phyloP scores from a whole-genome alignment of 2,797 vertebrate species.

The Esox lucius region DNA sequence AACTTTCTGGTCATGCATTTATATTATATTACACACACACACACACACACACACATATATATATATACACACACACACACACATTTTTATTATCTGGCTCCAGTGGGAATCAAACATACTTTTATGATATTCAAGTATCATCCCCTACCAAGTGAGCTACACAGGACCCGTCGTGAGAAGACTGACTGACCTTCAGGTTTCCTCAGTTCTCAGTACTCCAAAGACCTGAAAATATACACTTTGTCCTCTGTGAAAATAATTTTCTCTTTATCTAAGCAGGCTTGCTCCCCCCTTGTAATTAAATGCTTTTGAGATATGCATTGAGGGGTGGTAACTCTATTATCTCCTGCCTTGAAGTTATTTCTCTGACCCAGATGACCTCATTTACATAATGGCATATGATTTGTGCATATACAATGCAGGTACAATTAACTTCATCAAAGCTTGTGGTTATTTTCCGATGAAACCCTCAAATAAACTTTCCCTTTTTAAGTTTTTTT shows the following conservation, averaged over 20 bases:
- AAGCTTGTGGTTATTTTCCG: slow-evolving; percentile 15
- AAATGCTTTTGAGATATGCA: slow-evolving; percentile 41
- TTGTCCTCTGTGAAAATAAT: slow-evolving; percentile 38
- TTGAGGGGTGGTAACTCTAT: slow-evolving; percentile 32
- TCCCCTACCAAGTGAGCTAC: neutral
- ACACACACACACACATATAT: neutral
- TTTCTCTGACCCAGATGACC: slow-evolving; percentile 39
- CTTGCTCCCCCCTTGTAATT: slow-evolving; percentile 50
- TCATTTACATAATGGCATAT: slow-evolving; percentile 47
- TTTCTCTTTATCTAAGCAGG: slow-evolving; percentile 44
- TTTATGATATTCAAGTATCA: neutral
- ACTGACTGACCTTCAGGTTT: slow-evolving; percentile 13
- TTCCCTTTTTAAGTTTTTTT: neutral
- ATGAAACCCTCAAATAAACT: neutral
- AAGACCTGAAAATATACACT: slow-evolving; percentile 4
- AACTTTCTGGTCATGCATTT: neutral
- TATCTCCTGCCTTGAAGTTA: slow-evolving; percentile 34
- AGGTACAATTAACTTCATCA: slow-evolving; percentile 24
- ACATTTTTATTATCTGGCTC: neutral
- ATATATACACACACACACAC: too few species aligned
- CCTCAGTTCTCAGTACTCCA: neutral
- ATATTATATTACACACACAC: neutral
- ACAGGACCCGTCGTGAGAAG: neutral
- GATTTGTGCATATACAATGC: slow-evolving; percentile 32
- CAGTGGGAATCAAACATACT: neutral